Percentiles rank a stretch among this genome's conserved stretches.
phyloP scores from a whole-genome alignment of 1,140 invertebrate species.

The Mycetomoellerius zeteki region DNA sequence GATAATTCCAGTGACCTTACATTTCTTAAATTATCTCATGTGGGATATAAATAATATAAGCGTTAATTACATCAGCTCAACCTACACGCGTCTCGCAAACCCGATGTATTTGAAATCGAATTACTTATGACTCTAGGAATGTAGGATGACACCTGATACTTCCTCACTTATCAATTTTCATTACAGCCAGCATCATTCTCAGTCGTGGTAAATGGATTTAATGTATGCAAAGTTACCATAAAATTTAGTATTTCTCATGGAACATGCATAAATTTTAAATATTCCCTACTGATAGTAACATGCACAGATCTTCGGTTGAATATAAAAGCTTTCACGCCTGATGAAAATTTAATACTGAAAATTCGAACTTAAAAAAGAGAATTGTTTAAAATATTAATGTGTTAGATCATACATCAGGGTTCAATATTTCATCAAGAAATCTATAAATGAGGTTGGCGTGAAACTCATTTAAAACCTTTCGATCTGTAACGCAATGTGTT shows the following conservation, averaged over 20 bases:
- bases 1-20: not conserved
- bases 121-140: not conserved
- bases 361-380: not conserved
- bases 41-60: not conserved
- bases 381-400: not conserved
- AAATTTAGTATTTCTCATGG: conserved; percentile 7
- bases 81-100: not conserved
- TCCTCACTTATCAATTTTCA: conserved; percentile 20
- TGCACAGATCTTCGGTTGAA: not conserved
- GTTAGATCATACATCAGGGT: not conserved
- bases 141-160: not conserved
- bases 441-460: not conserved
- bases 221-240: not conserved
- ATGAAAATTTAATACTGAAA: conserved; percentile 6
- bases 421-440: not conserved
- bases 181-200: not conserved
- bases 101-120: not conserved
- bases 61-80: conserved; percentile 24
- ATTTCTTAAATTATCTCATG: not conserved
- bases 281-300: not conserved
- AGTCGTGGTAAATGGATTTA: not conserved
- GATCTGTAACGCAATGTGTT: not conserved
- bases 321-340: not conserved
- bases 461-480: not conserved
- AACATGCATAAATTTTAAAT: conserved; percentile 30